Percentiles rank a stretch among this genome's conserved stretches.
These are phyloP conservation scores for Drosophila aff. DNA, from an alignment of 1,140 invertebrate species.

Conservation along the genomic window DNA sequence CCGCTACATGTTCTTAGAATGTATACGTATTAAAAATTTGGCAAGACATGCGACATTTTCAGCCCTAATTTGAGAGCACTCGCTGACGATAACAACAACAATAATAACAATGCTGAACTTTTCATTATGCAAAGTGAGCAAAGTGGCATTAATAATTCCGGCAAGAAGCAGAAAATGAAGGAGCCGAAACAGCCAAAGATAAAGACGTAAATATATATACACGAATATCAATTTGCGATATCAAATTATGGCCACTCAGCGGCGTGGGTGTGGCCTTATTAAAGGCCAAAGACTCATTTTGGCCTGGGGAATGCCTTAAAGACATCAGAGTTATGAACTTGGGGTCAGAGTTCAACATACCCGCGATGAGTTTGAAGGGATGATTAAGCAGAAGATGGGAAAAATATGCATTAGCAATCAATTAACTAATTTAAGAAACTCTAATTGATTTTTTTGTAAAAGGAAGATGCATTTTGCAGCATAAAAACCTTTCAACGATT, in stretches of 20 bases:
- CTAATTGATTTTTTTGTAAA: neutral
- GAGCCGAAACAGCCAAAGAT: constrained; percentile 31
- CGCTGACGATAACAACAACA: constrained; percentile 43
- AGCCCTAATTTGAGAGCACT: constrained; percentile 68
- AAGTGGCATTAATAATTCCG: constrained; percentile 61
- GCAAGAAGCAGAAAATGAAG: constrained; percentile 14
- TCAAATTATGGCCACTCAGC: constrained; percentile 37
- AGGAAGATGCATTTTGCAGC: neutral
- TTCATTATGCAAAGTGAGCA: constrained; percentile 73
- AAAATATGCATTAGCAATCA: neutral
- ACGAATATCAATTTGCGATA: constrained; percentile 39
- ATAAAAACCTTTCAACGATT: neutral
- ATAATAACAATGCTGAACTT: constrained; percentile 52
- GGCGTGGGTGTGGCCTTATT: constrained; percentile 24
- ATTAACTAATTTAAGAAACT: neutral
- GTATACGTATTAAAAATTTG: constrained; percentile 44
- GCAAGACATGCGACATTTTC: constrained; percentile 68
- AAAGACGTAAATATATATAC: constrained; percentile 29
- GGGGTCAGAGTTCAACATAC: neutral
- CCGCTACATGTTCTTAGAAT: constrained; percentile 33
- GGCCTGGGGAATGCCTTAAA: neutral
- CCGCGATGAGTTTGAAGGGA: neutral
- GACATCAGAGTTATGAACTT: constrained; percentile 8
- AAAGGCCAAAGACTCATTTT: constrained; percentile 9
- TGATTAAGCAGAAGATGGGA: neutral